These are phyloP conservation scores for Psephotus haematonotus DNA, from an alignment of 2,113 vertebrate genomes.

Conservation along the genomic window DNA sequence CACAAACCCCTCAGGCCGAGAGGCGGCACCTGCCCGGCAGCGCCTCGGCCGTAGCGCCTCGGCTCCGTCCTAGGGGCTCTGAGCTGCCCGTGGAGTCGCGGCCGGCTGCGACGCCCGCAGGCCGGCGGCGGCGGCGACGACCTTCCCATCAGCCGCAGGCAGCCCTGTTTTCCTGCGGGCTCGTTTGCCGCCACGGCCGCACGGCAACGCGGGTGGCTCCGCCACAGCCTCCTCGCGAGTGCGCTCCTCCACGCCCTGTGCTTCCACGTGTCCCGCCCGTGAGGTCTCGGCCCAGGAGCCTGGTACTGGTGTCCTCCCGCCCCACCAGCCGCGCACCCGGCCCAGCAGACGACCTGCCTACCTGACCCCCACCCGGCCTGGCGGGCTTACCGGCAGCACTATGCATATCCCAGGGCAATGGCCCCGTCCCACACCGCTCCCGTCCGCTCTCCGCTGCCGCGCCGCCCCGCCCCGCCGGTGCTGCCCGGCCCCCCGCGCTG, in stretches of 20 bases:
- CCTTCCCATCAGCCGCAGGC: too few relatives aligned
- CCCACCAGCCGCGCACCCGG: not conserved
- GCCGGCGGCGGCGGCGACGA: not conserved
- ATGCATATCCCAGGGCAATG: conserved; percentile 1
- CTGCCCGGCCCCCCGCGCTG: not conserved
- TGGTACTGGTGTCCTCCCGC: not conserved
- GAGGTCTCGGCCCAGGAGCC: not conserved
- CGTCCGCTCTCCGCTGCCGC: not conserved
- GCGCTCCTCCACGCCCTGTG: not conserved
- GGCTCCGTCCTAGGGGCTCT: not conserved
- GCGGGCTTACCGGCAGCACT: not conserved
- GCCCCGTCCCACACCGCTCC: not conserved
- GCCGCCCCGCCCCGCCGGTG: not conserved
- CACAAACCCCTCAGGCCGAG: too few relatives aligned
- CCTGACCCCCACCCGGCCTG: rapidly evolving
- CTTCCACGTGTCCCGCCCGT: not conserved
- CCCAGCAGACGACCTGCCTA: rapidly evolving
- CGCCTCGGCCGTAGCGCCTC: not conserved
- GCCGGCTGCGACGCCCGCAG: too few relatives aligned
- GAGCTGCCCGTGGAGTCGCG: not conserved
- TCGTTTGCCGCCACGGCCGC: not conserved
- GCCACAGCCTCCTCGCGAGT: not conserved
- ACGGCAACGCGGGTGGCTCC: not conserved
- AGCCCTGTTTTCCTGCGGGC: not conserved
- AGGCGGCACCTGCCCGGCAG: not conserved